phyloP scores from a whole-genome alignment of 2,888 invertebrate species.

The Steromphala cineraria region DNA sequence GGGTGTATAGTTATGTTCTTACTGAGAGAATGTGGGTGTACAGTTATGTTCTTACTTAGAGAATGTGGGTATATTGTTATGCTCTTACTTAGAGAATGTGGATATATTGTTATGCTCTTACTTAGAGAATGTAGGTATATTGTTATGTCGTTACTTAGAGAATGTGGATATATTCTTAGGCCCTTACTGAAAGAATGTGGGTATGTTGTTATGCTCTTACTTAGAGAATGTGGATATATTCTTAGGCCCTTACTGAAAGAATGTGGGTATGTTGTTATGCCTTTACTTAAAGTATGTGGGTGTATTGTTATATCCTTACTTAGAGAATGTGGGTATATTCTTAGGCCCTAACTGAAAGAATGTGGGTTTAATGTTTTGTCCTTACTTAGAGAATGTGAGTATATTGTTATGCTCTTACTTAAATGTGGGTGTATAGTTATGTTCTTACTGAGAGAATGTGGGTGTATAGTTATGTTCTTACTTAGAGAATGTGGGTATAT shows the following conservation, averaged over 20 bases:
- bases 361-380: neutral
- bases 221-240: neutral
- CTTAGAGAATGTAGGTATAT: neutral
- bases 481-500: neutral
- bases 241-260: neutral
- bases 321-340: neutral
- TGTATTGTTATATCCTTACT: too few species aligned
- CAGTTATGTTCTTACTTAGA: neutral
- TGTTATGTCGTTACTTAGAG: neutral
- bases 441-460: neutral
- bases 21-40: too few species aligned
- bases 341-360: neutral
- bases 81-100: neutral
- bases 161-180: neutral
- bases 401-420: too few species aligned
- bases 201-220: neutral
- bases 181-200: neutral
- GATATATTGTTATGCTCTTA: neutral
- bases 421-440: neutral
- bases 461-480: neutral
- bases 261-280: neutral
- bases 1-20: neutral
- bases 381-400: neutral
- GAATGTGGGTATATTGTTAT: neutral
- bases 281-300: neutral